These are phyloP conservation scores for Strix uralensis DNA, from an alignment of 2,113 vertebrate genomes.

Conservation along the genomic window DNA sequence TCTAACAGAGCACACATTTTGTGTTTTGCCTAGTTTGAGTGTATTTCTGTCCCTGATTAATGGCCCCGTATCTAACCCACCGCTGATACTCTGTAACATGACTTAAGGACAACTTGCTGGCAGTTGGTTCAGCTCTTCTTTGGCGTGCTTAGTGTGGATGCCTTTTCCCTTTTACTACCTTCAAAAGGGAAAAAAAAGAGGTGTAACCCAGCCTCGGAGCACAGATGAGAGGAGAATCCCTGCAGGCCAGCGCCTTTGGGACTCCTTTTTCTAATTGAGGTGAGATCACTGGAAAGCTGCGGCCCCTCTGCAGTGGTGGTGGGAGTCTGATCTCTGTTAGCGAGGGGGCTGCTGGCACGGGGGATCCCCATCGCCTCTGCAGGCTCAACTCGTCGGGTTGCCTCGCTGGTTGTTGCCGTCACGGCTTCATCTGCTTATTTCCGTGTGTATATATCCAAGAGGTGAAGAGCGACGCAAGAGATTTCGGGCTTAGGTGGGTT, in stretches of 20 bases:
- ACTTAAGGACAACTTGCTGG: background rate
- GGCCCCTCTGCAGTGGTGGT: fast-evolving
- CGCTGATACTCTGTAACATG: fast-evolving
- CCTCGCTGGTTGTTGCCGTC: background rate
- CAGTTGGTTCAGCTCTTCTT: background rate
- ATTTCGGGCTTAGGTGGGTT: background rate
- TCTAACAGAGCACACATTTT: background rate
- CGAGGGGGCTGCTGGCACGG: background rate
- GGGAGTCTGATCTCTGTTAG: background rate
- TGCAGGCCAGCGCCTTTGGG: background rate
- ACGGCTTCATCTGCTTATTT: background rate
- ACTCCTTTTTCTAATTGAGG: background rate
- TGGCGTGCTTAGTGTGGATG: background rate
- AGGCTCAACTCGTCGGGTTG: background rate
- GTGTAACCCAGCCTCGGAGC: background rate
- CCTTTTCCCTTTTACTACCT: background rate
- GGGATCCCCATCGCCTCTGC: background rate
- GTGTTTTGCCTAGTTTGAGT: background rate
- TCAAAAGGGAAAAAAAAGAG: background rate
- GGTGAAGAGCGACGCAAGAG: background rate
- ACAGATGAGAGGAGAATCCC: background rate
- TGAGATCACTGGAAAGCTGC: background rate
- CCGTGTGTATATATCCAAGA: background rate
- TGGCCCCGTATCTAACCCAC: background rate
- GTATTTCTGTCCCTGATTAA: background rate